These are phyloP conservation scores for Oligia strigilis DNA, from an alignment of 2,888 invertebrate genomes.

Conservation along the genomic window DNA sequence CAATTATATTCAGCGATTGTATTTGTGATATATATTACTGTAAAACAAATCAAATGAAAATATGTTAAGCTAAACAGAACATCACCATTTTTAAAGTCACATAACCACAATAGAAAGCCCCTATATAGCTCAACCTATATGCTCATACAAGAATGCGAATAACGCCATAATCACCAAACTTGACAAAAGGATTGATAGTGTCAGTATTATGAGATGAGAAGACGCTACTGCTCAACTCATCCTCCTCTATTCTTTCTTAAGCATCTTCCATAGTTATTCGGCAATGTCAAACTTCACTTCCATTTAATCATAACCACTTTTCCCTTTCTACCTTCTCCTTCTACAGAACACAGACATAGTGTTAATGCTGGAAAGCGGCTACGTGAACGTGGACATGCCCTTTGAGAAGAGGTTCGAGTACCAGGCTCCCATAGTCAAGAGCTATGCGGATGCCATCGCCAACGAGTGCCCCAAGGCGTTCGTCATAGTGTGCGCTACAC, in stretches of 20 bases:
- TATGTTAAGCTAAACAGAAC: not conserved
- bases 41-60: not conserved
- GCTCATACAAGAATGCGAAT: not conserved
- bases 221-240: too few species aligned
- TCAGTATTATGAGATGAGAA: not conserved
- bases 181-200: not conserved
- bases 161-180: not conserved
- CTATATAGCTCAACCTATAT: not conserved
- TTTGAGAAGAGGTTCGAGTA: constrained; percentile 79
- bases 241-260: not conserved
- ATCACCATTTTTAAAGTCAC: not conserved
- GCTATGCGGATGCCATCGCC: constrained; percentile 87
- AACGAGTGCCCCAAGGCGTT: constrained; percentile 90
- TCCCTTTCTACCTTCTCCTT: constrained; percentile 19
- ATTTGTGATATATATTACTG: not conserved
- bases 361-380: constrained; percentile 82
- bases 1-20: not conserved
- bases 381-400: constrained; percentile 76
- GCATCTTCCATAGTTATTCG: not conserved
- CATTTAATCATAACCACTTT: constrained; percentile 11
- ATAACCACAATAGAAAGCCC: not conserved
- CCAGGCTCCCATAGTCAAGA: constrained; percentile 85
- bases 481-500: constrained; percentile 87
- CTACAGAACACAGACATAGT: constrained; percentile 85
- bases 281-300: not conserved